Evolutionary conservation across 2,797 vertebrate species (phyloP).

Genomic region (Lepilemur septentrionalis): DNA sequence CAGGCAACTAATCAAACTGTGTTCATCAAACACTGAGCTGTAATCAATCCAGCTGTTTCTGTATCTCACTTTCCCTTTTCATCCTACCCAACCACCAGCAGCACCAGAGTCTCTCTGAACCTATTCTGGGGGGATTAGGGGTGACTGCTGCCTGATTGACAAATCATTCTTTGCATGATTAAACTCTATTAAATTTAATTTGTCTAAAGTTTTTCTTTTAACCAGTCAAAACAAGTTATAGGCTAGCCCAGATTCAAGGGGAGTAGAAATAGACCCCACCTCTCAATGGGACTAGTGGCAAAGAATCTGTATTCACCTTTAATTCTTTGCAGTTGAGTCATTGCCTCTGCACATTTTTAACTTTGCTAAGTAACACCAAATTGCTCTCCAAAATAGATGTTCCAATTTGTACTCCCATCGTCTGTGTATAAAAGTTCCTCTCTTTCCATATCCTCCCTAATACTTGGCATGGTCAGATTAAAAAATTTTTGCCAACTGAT

Average conservation of each 20-base stretch:
- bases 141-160: too few relatives aligned
- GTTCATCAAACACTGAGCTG: not conserved
- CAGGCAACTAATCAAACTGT: not conserved
- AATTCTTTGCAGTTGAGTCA: not conserved
- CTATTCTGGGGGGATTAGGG: not conserved
- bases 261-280: not conserved
- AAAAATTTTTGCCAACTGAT: not conserved
- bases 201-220: not conserved
- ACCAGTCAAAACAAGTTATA: not conserved
- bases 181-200: not conserved
- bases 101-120: not conserved
- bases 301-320: not conserved
- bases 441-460: not conserved
- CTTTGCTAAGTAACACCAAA: not conserved
- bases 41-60: not conserved
- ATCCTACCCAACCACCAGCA: not conserved
- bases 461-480: not conserved
- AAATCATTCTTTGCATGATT: not conserved
- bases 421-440: not conserved
- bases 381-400: not conserved
- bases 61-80: not conserved
- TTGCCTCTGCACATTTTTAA: not conserved
- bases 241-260: not conserved
- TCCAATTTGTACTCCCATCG: not conserved
- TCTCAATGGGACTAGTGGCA: not conserved